Evolutionary conservation across 1,140 invertebrate species (phyloP).

Genomic region (Apocrypta bakeri): DNA sequence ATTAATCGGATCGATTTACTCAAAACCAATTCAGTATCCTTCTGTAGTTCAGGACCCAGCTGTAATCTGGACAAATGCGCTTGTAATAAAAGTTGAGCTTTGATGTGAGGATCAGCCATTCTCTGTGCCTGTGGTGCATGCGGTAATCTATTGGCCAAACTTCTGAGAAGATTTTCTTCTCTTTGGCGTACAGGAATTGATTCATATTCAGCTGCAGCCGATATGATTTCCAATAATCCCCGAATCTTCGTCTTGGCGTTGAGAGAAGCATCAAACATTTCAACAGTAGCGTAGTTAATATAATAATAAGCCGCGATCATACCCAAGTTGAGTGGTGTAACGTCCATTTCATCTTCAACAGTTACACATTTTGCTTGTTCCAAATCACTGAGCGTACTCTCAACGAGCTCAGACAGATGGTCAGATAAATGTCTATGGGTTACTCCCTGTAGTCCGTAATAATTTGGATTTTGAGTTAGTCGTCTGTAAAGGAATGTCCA

Average conservation of each 20-base stretch:
- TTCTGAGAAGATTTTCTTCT: constrained; percentile 92
- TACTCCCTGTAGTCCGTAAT: constrained; percentile 98
- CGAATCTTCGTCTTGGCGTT: constrained; percentile 98
- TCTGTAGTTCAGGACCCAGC: constrained; percentile 95
- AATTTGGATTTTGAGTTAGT: constrained; percentile 99
- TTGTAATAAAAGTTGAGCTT: constrained; percentile 96
- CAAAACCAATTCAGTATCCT: constrained; percentile 95
- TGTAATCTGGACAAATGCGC: constrained; percentile 96
- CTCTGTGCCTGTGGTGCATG: constrained; percentile 81
- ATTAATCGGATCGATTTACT: constrained; percentile 93
- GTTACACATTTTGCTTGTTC: constrained; percentile 99
- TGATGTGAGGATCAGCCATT: constrained; percentile 98
- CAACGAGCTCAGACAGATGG: constrained; percentile 98
- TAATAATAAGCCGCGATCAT: constrained; percentile 99
- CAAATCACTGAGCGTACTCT: constrained; percentile 95
- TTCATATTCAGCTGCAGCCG: constrained; percentile 97
- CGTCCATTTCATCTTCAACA: constrained; percentile 98
- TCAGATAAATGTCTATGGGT: constrained; percentile 98
- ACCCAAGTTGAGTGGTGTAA: constrained; percentile 95
- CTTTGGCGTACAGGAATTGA: constrained; percentile 95
- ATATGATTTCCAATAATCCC: constrained; percentile 97
- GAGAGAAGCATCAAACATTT: constrained; percentile 97
- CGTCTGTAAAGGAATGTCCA: constrained; percentile 99
- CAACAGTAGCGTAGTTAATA: constrained; percentile 99
- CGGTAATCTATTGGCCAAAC: constrained; percentile 85